These are phyloP conservation scores for Lampris incognitus DNA, from an alignment of 2,113 vertebrate genomes.

Conservation along the genomic window DNA sequence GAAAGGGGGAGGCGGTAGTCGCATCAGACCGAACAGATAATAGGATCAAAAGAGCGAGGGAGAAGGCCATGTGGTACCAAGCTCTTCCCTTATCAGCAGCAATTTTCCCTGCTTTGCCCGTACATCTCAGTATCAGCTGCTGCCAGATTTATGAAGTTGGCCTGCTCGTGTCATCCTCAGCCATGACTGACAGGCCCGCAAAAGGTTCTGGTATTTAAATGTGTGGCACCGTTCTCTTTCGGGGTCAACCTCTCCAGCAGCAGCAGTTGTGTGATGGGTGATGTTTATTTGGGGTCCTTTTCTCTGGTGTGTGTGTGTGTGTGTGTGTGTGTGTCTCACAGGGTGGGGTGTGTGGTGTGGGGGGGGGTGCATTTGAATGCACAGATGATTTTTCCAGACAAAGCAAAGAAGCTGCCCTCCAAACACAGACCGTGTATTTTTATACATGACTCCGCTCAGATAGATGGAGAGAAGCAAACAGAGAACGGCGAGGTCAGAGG, in stretches of 20 bases:
- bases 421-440: slow-evolving; percentile 1
- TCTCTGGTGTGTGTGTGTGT: slow-evolving; percentile 16
- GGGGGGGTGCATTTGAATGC: too few relatives aligned
- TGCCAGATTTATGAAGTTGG: slow-evolving; percentile 55
- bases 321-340: slow-evolving; percentile 19
- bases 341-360: slow-evolving; percentile 27
- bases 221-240: slow-evolving; percentile 58
- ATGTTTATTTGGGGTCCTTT: slow-evolving; percentile 7
- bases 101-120: slow-evolving; percentile 56
- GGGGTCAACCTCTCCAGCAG: slow-evolving; percentile 59
- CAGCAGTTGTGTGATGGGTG: slow-evolving; percentile 29
- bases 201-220: slow-evolving; percentile 79
- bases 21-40: slow-evolving; percentile 54
- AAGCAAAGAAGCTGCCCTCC: slow-evolving; percentile 31
- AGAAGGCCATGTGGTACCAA: slow-evolving; percentile 51
- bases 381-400: slow-evolving; percentile 51
- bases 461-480: slow-evolving; percentile 33
- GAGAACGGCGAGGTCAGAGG: slow-evolving; percentile 19
- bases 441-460: slow-evolving; percentile 7
- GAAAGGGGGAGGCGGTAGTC: slow-evolving; percentile 22
- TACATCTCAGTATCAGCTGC: slow-evolving; percentile 64
- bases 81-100: slow-evolving; percentile 69
- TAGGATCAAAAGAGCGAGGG: slow-evolving; percentile 59
- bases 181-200: slow-evolving; percentile 69
- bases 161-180: slow-evolving; percentile 32